Conservation (phyloP, 2,797 vertebrate genomes). For the Lateolabrax maculatus region DNA sequence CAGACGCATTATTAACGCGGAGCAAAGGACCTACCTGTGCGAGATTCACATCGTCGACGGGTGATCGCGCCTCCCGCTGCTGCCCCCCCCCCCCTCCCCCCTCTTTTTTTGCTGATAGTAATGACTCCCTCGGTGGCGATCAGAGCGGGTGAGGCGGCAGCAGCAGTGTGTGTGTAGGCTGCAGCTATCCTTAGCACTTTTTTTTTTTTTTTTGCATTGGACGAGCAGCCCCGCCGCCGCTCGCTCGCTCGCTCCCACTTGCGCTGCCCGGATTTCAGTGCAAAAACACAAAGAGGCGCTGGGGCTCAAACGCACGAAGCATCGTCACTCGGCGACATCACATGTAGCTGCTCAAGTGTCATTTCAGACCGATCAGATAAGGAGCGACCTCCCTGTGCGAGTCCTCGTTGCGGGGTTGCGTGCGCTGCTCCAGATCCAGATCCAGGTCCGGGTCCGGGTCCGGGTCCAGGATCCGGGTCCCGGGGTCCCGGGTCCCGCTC, state of each 20-base stretch:
- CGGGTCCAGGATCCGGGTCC: conserved; percentile 56
- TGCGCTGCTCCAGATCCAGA: conserved; percentile 50
- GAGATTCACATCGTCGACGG: conserved; percentile 73
- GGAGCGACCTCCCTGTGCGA: conserved; percentile 27
- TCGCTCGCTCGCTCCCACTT: conserved; percentile 54
- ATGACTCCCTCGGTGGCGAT: conserved; percentile 76
- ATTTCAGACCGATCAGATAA: conserved; percentile 33
- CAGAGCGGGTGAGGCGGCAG: conserved; percentile 68
- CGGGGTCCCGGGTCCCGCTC: too few relatives aligned
- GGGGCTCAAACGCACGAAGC: conserved; percentile 64
- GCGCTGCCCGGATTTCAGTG: conserved; percentile 65
- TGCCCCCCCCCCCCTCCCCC: too few relatives aligned
- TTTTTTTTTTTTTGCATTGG: too few relatives aligned
- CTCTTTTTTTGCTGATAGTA: conserved; percentile 69
- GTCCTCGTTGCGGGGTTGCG: conserved; percentile 19
- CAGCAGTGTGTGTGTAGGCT: conserved; percentile 76
- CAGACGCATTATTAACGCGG: conserved; percentile 21
- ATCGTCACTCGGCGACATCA: conserved; percentile 67
- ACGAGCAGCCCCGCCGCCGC: conserved; percentile 57
- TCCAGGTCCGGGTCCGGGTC: conserved; percentile 62
- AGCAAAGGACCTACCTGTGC: conserved; percentile 73
- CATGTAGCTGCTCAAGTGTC: conserved; percentile 42
- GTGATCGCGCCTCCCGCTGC: conserved; percentile 63
- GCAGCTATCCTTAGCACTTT: conserved; percentile 77
- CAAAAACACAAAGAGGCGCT: conserved; percentile 61